Evolutionary conservation across 2,888 invertebrate species (phyloP).

Genomic region (Drepanosiphum platanoidis): DNA sequence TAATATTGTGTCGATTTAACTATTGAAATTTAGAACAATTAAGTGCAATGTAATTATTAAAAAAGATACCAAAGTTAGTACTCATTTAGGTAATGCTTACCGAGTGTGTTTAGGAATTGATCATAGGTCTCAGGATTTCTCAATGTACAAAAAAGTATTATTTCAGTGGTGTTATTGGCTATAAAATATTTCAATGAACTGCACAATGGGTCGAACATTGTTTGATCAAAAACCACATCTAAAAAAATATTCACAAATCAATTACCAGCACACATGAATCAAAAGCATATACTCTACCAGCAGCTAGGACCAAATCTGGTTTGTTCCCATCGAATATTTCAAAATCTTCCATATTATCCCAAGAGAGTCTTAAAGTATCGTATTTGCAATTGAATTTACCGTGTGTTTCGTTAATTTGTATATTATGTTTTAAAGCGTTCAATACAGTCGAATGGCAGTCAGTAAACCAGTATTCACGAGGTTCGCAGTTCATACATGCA

Average conservation of each 20-base stretch:
- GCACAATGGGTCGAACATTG: slow-evolving; percentile 63
- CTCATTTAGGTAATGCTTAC: slow-evolving; percentile 67
- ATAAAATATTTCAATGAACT: slow-evolving; percentile 69
- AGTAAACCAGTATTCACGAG: slow-evolving; percentile 72
- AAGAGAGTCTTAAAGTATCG: slow-evolving; percentile 63
- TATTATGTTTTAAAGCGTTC: slow-evolving; percentile 73
- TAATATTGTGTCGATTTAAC: background rate
- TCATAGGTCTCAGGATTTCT: slow-evolving; percentile 75
- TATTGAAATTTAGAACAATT: background rate
- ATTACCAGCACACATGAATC: background rate
- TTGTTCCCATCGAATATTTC: slow-evolving; percentile 21
- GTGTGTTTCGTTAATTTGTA: slow-evolving; percentile 70
- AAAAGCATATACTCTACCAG: slow-evolving; percentile 63
- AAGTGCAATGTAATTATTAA: background rate
- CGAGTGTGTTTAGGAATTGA: slow-evolving; percentile 71
- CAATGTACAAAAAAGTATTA: slow-evolving; percentile 70
- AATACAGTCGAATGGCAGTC: slow-evolving; percentile 79
- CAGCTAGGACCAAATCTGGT: slow-evolving; percentile 65
- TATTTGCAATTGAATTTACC: slow-evolving; percentile 59
- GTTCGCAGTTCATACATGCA: slow-evolving; percentile 71
- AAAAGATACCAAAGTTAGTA: background rate
- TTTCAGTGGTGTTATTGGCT: slow-evolving; percentile 63
- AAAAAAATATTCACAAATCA: slow-evolving; percentile 67
- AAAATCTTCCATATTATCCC: slow-evolving; percentile 63
- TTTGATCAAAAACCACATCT: slow-evolving; percentile 66